phyloP scores from a whole-genome alignment of 2,113 vertebrate genomes.

The Mixornis gularis region DNA sequence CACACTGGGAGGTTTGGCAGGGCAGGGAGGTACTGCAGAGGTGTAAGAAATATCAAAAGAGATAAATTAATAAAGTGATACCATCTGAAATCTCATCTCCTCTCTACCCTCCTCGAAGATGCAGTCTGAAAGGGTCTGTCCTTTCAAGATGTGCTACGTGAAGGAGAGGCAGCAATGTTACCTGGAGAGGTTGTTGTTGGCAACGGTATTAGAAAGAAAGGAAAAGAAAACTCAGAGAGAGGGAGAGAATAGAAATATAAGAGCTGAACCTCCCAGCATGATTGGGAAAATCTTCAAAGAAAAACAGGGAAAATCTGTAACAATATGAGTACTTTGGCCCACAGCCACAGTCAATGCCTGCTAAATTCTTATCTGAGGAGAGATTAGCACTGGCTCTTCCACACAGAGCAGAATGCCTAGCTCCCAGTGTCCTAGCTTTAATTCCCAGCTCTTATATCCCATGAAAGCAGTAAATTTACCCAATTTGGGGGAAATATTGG shows the following conservation, averaged over 20 bases:
- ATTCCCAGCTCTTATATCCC: not conserved
- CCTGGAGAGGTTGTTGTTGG: not conserved
- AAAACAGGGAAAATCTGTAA: not conserved
- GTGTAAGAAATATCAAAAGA: slow-evolving; percentile 17
- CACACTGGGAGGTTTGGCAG: not conserved
- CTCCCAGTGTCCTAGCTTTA: not conserved
- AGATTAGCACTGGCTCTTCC: accelerated
- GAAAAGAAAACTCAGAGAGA: not conserved
- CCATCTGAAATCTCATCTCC: not conserved
- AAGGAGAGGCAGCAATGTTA: not conserved
- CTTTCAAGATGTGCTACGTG: not conserved
- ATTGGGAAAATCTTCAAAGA: not conserved
- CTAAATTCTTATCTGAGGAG: not conserved
- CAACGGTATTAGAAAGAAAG: not conserved
- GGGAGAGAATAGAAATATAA: not conserved
- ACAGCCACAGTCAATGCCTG: not conserved
- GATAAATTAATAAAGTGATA: not conserved
- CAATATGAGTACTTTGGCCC: not conserved
- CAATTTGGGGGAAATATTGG: not conserved
- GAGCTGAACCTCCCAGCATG: not conserved
- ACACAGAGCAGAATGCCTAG: not conserved
- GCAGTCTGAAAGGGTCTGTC: not conserved
- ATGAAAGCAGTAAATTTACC: not conserved
- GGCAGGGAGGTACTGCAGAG: not conserved
- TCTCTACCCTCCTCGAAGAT: not conserved